Percentiles rank a stretch among this genome's conserved stretches.
These are phyloP conservation scores for Brachylomia viminalis DNA, from an alignment of 2,888 invertebrate genomes.

Conservation along the genomic window DNA sequence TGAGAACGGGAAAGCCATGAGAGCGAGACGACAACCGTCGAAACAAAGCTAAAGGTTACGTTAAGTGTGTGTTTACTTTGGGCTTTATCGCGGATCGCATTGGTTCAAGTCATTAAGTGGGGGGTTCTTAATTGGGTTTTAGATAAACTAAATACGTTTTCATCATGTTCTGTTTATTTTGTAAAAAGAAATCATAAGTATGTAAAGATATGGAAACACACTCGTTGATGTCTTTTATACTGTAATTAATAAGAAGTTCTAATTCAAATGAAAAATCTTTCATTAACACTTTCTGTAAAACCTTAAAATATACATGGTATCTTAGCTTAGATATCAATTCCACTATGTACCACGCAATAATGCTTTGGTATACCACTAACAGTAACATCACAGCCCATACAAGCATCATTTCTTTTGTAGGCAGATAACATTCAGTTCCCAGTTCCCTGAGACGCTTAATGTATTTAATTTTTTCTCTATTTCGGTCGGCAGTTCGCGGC, in stretches of 20 bases:
- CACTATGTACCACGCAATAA: not conserved
- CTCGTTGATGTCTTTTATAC: conserved; percentile 59
- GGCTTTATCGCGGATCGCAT: conserved; percentile 57
- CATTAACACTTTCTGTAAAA: not conserved
- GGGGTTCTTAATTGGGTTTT: conserved; percentile 18
- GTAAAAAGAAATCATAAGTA: not conserved
- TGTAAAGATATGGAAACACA: not conserved
- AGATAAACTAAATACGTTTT: conserved; percentile 7
- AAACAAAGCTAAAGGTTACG: conserved; percentile 75
- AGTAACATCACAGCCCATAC: conserved; percentile 32
- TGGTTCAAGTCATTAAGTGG: conserved; percentile 34
- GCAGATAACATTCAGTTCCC: conserved; percentile 63
- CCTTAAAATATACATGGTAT: not conserved
- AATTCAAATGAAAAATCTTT: not conserved
- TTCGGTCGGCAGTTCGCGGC: conserved; percentile 90
- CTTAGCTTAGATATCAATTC: not conserved
- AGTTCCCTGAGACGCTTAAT: conserved; percentile 83
- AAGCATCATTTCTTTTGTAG: conserved; percentile 59
- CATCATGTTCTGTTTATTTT: not conserved
- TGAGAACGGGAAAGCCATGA: conserved; percentile 75
- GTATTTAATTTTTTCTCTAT: conserved; percentile 90
- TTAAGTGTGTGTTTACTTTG: conserved; percentile 73
- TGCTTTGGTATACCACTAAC: not conserved
- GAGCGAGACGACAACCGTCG: conserved; percentile 75
- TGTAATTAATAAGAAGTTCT: not conserved